Conservation (phyloP, 92 coral and sea anemone species). For the Zoanthus sansibaricus region DNA sequence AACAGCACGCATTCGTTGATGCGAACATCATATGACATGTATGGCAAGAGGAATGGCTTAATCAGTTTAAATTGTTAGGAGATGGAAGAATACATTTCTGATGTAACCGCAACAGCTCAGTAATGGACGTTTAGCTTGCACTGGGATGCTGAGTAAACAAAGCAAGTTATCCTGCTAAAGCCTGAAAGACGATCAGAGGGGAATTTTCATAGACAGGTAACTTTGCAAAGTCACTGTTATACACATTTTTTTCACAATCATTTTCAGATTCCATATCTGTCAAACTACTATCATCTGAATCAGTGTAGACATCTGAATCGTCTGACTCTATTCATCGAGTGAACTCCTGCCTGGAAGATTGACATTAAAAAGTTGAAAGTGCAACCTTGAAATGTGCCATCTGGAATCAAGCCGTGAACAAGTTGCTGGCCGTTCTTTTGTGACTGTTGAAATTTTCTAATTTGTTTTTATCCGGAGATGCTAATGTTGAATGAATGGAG, state of each 20-base stretch:
- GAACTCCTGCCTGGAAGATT: no score
- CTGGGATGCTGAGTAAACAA: conserved; percentile 58
- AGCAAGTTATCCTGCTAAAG: conserved; percentile 21
- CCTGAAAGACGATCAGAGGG: conserved; percentile 27
- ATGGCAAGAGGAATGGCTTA: conserved; percentile 46
- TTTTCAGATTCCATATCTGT: not conserved
- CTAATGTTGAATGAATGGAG: no score
- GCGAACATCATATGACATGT: not conserved
- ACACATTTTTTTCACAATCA: not conserved
- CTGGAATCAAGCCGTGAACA: no score
- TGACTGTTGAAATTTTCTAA: no score
- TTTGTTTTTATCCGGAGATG: no score
- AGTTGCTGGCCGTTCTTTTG: no score
- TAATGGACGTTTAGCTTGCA: conserved; percentile 32
- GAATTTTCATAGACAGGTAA: conserved; percentile 12
- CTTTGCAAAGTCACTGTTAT: not conserved
- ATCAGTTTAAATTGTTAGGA: conserved; percentile 36
- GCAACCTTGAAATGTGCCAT: no score
- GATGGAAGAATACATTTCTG: conserved; percentile 33
- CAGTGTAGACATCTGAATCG: no score
- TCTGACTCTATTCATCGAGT: no score
- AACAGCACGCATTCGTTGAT: conserved; percentile 53
- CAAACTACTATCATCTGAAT: no score
- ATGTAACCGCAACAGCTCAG: conserved; percentile 42
- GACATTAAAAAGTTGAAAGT: no score